phyloP scores from a whole-genome alignment of 2,113 vertebrate species.

The Spermophilus dauricus region DNA sequence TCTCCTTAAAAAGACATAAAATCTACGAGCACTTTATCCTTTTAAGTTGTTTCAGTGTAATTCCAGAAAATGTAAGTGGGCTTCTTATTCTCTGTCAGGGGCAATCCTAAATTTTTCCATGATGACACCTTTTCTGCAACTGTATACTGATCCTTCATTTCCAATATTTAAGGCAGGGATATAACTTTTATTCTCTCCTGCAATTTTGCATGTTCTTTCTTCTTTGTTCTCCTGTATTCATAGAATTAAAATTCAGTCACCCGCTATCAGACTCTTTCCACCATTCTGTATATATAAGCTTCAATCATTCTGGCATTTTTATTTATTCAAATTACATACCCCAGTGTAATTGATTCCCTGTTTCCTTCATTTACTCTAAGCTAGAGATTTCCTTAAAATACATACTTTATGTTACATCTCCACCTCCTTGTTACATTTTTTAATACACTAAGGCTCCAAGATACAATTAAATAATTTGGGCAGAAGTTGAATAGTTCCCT shows the following conservation, averaged over 20 bases:
- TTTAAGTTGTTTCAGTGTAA: neutral
- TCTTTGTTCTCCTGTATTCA: neutral
- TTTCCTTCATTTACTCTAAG: conserved; percentile 68
- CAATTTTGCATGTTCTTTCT: neutral
- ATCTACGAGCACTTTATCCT: neutral
- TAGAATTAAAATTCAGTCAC: conserved; percentile 63
- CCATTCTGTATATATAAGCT: conserved; percentile 55
- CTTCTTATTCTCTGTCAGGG: neutral
- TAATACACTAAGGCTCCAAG: conserved; percentile 59
- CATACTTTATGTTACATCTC: conserved; percentile 66
- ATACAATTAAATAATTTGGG: conserved; percentile 76
- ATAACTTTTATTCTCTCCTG: neutral
- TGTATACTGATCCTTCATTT: neutral
- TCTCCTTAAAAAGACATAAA: neutral
- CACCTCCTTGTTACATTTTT: conserved; percentile 62
- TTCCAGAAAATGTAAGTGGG: neutral
- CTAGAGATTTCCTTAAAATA: conserved; percentile 72
- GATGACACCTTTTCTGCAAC: neutral
- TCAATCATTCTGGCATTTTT: conserved; percentile 71
- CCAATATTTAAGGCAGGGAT: neutral
- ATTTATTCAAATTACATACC: conserved; percentile 75
- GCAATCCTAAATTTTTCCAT: neutral
- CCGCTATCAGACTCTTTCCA: conserved; percentile 33
- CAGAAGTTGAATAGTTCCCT: conserved; percentile 45
- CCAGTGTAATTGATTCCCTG: conserved; percentile 70